These are phyloP conservation scores for Adela reaumurella DNA, from an alignment of 2,888 invertebrate species.

Conservation along the genomic window DNA sequence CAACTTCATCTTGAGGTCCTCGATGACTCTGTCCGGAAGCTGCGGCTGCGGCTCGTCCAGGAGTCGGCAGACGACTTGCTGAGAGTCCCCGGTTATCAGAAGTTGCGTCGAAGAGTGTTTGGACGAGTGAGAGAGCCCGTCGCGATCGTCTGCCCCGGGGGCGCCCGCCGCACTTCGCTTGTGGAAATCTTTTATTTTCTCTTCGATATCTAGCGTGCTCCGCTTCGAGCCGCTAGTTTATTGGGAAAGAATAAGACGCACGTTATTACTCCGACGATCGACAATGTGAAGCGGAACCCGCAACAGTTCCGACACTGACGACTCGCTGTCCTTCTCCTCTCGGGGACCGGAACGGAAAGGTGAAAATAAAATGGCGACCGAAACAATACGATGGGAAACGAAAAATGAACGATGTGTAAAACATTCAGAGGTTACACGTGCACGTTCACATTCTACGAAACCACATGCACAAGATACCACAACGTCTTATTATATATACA, in stretches of 20 bases:
- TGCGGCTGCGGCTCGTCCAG: slow-evolving; percentile 19
- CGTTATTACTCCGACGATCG: too few species aligned
- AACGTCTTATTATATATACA: too few species aligned
- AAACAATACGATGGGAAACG: too few species aligned
- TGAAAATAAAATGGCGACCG: too few species aligned
- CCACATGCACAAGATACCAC: too few species aligned
- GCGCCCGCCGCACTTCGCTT: slow-evolving; percentile 38
- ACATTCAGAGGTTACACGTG: too few species aligned
- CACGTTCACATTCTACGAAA: too few species aligned
- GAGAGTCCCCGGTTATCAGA: slow-evolving; percentile 14
- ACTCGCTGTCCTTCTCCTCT: too few species aligned
- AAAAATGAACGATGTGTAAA: too few species aligned
- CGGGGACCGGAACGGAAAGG: too few species aligned
- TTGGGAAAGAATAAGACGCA: slow-evolving; percentile 1
- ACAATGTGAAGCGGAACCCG: too few species aligned
- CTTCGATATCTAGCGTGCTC: slow-evolving; percentile 52
- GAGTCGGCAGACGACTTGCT: slow-evolving; percentile 36
- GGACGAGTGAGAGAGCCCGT: slow-evolving; percentile 8
- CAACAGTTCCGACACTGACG: too few species aligned
- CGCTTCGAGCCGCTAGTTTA: slow-evolving; percentile 43
- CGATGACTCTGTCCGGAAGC: slow-evolving; percentile 29
- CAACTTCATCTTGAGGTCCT: slow-evolving; percentile 41
- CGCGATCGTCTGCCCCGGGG: slow-evolving; percentile 8
- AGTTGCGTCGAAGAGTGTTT: slow-evolving; percentile 21
- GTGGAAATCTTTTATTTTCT: slow-evolving; percentile 26